phyloP scores from a whole-genome alignment of 2,888 invertebrate species.

The Tetranychus truncatus region DNA sequence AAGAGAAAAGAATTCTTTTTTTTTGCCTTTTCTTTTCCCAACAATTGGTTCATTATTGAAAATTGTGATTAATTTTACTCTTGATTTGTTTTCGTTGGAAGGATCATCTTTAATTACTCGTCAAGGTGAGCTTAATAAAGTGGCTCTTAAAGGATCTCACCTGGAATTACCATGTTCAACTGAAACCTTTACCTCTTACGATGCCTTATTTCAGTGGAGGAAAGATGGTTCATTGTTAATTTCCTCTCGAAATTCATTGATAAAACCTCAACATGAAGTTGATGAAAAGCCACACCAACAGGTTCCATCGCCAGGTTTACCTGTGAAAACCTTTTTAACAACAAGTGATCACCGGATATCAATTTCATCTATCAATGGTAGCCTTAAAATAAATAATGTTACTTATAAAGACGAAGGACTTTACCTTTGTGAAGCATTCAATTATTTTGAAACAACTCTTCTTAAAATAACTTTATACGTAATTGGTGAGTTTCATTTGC shows the following conservation, averaged over 20 bases:
- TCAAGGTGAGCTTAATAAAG: constrained; percentile 4
- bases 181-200: neutral
- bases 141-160: constrained; percentile 6
- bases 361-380: neutral
- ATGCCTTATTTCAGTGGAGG: constrained; percentile 4
- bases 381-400: constrained; percentile 7
- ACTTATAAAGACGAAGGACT: constrained; percentile 3
- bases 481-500: neutral
- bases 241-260: neutral
- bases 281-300: no score
- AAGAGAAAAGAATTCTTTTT: no score
- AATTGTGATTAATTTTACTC: no score
- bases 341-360: neutral
- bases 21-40: no score
- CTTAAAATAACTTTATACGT: constrained; percentile 6
- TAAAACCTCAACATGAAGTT: no score
- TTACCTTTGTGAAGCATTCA: neutral
- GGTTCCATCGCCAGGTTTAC: neutral
- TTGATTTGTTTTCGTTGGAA: no score
- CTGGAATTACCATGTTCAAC: constrained; percentile 3
- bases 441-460: neutral
- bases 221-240: constrained; percentile 6
- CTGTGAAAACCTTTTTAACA: no score
- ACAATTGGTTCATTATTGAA: no score
- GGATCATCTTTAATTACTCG: neutral